Base-by-base conservation (phyloP, 23 tunicate genomes). In the Trididemnum miniatum region DNA sequence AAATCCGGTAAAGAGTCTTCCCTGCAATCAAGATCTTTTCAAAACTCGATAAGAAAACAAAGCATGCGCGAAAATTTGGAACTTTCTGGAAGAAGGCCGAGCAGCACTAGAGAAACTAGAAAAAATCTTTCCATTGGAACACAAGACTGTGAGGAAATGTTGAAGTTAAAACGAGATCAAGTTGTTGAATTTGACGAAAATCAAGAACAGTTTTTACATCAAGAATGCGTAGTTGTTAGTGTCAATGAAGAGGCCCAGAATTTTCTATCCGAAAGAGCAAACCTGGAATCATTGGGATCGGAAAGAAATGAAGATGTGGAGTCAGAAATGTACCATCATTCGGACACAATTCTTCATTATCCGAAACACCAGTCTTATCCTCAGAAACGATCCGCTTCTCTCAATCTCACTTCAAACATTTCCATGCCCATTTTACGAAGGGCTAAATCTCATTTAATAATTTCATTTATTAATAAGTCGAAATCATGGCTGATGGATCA, bases 311-410 rank as follows among this genome's bases (percentile, higher is more conserved):
- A 59, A 28, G 32, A 59, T 31, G 54, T 74, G 35, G 81, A 83
- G 35, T 59, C 73, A 5, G 87, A 83, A 27, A 2, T 60, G 35
- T 73, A 83, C 3, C 67, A 73, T 15, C 62, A 83, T 39, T 83
- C 87, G 34, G 87, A 83, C 31, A 59, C 71, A 2, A 76, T 74
- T 35, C 35, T 73, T 35, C 73, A 73, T 26, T 23, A 49, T 18
- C 29, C 81, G 34, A 20, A 74, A 12, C 81, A 35, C 1, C 59
- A 83, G 18, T 5, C 37, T 66, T 71, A 26, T 37, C 40, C 71
- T n/a, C 67, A 75, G 31, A 72, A 83, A 52, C 72, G 87, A 15
- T 83, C 87, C 4, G 26, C 81, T n/a, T 83, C 87, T 18, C 62
- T 83, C 38, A 76, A 59, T 2, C 34, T 82, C 1, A 52, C 29